Conservation (phyloP, 1,140 invertebrate genomes). For the Sarcophaga peregrina region DNA sequence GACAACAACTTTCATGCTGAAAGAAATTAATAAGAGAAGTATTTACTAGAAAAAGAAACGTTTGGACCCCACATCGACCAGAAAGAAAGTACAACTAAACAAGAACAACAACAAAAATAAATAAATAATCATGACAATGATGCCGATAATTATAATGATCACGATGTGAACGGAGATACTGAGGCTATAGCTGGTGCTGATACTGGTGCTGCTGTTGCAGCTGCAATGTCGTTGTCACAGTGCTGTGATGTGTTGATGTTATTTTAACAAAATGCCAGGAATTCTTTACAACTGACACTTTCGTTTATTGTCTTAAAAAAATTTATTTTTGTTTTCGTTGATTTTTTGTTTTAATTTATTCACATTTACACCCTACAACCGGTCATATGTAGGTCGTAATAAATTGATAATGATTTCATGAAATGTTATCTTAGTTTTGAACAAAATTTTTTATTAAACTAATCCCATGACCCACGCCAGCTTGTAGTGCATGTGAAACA, state of each 20-base stretch:
- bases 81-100: slow-evolving; percentile 33
- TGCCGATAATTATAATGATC: neutral
- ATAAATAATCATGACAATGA: slow-evolving; percentile 1
- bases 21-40: slow-evolving; percentile 26
- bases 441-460: too few species aligned
- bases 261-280: slow-evolving; percentile 33
- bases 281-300: slow-evolving; percentile 38
- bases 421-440: too few species aligned
- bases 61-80: slow-evolving; percentile 26
- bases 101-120: neutral
- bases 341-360: too few species aligned
- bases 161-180: neutral
- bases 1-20: slow-evolving; percentile 8
- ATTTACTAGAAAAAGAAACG: slow-evolving; percentile 1
- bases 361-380: too few species aligned
- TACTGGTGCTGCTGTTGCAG: neutral
- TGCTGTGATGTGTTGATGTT: slow-evolving; percentile 14
- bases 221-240: too few species aligned
- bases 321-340: neutral
- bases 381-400: too few species aligned
- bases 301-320: slow-evolving; percentile 12
- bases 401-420: too few species aligned
- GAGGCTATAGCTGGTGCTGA: neutral
- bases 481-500: too few species aligned
- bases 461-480: too few species aligned